A percentile compares a stretch with the other conserved stretches of the same genome.
Conservation (phyloP, 2,113 vertebrate genomes). For the Motacilla alba region DNA sequence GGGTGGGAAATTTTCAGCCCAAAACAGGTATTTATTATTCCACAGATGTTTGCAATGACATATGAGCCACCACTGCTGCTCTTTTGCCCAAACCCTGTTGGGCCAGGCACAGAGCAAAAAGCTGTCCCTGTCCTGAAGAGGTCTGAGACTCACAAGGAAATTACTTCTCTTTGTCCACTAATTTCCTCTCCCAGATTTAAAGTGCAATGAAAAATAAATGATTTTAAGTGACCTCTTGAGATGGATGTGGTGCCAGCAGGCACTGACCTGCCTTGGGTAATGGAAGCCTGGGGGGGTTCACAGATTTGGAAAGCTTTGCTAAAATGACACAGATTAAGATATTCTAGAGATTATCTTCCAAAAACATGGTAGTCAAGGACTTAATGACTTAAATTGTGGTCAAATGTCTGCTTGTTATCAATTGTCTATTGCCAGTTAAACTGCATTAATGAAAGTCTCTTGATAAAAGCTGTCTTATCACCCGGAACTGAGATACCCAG, state of each 20-base stretch:
- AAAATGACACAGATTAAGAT: neutral
- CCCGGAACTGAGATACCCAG: neutral
- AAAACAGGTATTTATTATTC: neutral
- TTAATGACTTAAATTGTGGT: neutral
- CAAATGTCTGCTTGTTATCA: constrained; percentile 17
- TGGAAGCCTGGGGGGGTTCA: neutral
- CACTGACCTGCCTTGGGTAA: neutral
- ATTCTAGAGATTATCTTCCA: neutral
- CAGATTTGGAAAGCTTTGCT: neutral
- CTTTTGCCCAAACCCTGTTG: neutral
- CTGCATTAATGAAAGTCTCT: constrained; percentile 7
- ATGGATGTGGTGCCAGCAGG: neutral
- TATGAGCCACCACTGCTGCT: neutral
- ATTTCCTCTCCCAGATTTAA: neutral
- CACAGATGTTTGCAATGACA: neutral
- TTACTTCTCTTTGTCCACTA: neutral
- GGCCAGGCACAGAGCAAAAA: neutral
- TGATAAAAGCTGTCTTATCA: constrained; percentile 50
- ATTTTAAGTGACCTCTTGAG: neutral
- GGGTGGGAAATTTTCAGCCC: neutral
- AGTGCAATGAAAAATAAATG: neutral
- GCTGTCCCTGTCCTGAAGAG: neutral
- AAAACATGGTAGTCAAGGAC: neutral
- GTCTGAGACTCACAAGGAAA: neutral
- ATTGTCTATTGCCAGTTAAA: neutral